Evolutionary conservation across 2,797 vertebrate species (phyloP), one percentile per base, ranked within the genome.

Genomic region (Chloroceryle inda): DNA sequence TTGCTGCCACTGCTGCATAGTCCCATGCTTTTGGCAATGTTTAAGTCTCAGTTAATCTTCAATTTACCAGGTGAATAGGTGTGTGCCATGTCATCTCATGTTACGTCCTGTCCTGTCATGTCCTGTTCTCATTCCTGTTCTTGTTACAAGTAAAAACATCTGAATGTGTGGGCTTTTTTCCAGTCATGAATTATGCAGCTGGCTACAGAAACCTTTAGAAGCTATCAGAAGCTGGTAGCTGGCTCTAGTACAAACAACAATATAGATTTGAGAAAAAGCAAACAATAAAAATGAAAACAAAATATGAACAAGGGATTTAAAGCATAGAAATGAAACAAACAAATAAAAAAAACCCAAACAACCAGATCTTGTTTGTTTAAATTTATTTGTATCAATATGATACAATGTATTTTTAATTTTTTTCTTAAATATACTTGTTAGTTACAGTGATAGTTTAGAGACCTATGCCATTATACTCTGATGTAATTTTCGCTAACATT

Each of bases 171-270:
- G 49, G 35, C 17, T 7, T 59, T 49, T 74, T 74, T 56, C 35
- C 2, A 0, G 29, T 24, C 20, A 29, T 16, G n/a, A 68, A 50
- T 42, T 56, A 50, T 2, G 1, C 9, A 68, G n/a, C 5, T 68
- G 13, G 31, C 47, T 67, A 44, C 20, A 72, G 35, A 78, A 85
- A 20, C 5, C 55, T 56, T 78, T 31, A 59, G 33, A 52, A 72
- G 5, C 20, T 21, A 56, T 72, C 33, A 59, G 29, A 52, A 72
- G 5, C 21, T 26, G 5, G 4, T 47, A 47, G 15, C 7, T 49
- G 26, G 13, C 74, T 81, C 61, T 81, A 45, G 29, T 72, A 64
- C 72, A 84, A 44, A 21, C 24, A 52, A 5, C 10, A 58, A 64
- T 16, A 7, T 52, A 23, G 10, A 49, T 42, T 68, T 63, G 63